Evolutionary conservation across 2,888 invertebrate species (phyloP), one percentile per base, ranked within the genome.

Genomic region (Liopterus haemorrhoidalis): DNA sequence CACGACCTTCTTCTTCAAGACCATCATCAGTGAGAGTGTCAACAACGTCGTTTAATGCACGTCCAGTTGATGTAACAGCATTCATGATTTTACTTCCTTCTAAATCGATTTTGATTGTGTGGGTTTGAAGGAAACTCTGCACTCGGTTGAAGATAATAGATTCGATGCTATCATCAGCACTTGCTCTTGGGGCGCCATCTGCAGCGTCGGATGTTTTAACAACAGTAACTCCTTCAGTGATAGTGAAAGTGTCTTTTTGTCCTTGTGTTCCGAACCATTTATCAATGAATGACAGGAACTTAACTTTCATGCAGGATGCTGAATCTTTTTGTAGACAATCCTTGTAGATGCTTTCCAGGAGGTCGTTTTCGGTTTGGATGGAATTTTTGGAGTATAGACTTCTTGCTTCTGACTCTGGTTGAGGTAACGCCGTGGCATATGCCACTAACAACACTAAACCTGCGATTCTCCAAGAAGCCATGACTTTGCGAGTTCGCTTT

Each of bases 241-340:
- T 67, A 5, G 84, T 78, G 61, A 87, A 86, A 49, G 79, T 80
- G 60, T 89, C 88, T 65, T 85, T 86, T 56, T 82, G 82, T 36
- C 82, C 81, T 48, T 88, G 73, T 73, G 85, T 82, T n/a, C n/a
- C n/a, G n/a, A n/a, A n/a, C n/a, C n/a, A n/a, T 68, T 88, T 88
- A 71, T 89, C 89, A 55, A 89, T 85, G 68, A 82, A 87, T 15
- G 85, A 81, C 72, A 88, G 86, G 62, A 89, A 78, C 65, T 88
- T 89, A 73, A 86, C 85, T 67, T 88, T 89, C 59, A 89, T 79
- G 66, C 89, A 89, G 67, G 84, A 81, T 55, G 85, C 80, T 19
- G 88, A 86, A 62, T 88, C 88, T 68, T 88, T 89, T 59, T 81
- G 77, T 51, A 86, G 69, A 63, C 89, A 89, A 60, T 89, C 89